phyloP scores from a whole-genome alignment of 2,113 vertebrate species.

The Burhinus oedicnemus region DNA sequence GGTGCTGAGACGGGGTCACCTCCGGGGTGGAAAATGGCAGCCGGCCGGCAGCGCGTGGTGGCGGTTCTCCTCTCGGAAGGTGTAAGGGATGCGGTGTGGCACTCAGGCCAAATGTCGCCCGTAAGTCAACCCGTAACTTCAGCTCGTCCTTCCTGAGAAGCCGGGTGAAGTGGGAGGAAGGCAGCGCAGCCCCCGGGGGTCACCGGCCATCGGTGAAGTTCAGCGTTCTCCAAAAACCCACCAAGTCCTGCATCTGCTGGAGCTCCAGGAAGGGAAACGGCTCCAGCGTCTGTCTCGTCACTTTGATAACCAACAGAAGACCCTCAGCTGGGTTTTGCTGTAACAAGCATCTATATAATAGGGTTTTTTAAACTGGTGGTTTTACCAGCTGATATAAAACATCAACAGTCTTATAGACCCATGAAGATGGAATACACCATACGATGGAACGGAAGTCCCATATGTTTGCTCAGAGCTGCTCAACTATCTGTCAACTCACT shows the following conservation, averaged over 20 bases:
- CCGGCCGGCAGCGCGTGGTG: rapidly evolving
- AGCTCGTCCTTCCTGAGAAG: neutral
- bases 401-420: no score
- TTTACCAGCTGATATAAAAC: neutral
- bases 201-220: neutral
- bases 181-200: rapidly evolving
- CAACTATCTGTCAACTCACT: neutral
- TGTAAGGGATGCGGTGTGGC: rapidly evolving
- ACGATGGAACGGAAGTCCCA: rapidly evolving
- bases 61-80: rapidly evolving
- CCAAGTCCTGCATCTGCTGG: rapidly evolving
- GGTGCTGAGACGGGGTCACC: no score
- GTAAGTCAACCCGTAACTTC: neutral
- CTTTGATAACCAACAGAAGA: neutral
- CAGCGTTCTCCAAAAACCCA: rapidly evolving
- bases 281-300: neutral
- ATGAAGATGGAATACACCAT: neutral
- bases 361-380: neutral
- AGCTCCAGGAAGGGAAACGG: neutral
- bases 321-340: neutral
- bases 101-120: neutral
- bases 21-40: neutral
- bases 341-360: neutral
- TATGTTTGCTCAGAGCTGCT: neutral
- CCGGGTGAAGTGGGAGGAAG: neutral